Evolutionary conservation across 2,888 invertebrate genomes (phyloP).

Genomic region (Digitonthophagus gazella): DNA sequence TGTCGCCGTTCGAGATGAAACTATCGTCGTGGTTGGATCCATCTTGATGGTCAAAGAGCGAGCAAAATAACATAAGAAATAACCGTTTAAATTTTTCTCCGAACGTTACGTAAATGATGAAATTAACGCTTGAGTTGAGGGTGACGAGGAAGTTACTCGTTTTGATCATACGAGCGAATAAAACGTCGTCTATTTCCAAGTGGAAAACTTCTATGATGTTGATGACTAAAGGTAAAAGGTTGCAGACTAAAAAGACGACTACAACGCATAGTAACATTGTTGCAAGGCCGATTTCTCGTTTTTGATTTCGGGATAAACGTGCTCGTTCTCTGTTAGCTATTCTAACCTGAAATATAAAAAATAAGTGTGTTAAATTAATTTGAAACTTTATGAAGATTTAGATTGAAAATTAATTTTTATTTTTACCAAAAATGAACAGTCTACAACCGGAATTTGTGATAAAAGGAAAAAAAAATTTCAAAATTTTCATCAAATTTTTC

Average conservation of each 20-base stretch:
- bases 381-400: neutral
- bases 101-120: constrained; percentile 96
- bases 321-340: constrained; percentile 88
- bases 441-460: too few relatives aligned
- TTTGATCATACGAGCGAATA: constrained; percentile 71
- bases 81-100: constrained; percentile 94
- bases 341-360: constrained; percentile 62
- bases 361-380: neutral
- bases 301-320: constrained; percentile 83
- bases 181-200: constrained; percentile 57
- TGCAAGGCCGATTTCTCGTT: constrained; percentile 89
- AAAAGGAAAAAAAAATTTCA: too few relatives aligned
- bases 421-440: too few relatives aligned
- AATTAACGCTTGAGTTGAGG: constrained; percentile 96
- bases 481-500: too few relatives aligned
- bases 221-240: constrained; percentile 80
- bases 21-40: constrained; percentile 76
- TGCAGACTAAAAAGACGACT: constrained; percentile 90
- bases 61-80: constrained; percentile 74
- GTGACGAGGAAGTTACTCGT: constrained; percentile 91
- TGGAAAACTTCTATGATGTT: constrained; percentile 83
- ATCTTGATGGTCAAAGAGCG: constrained; percentile 61
- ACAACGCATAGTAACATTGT: constrained; percentile 95
- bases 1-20: constrained; percentile 76
- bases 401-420: too few relatives aligned